Evolutionary conservation across 1,140 invertebrate genomes (phyloP).

Genomic region (Paraescarpia echinospica): DNA sequence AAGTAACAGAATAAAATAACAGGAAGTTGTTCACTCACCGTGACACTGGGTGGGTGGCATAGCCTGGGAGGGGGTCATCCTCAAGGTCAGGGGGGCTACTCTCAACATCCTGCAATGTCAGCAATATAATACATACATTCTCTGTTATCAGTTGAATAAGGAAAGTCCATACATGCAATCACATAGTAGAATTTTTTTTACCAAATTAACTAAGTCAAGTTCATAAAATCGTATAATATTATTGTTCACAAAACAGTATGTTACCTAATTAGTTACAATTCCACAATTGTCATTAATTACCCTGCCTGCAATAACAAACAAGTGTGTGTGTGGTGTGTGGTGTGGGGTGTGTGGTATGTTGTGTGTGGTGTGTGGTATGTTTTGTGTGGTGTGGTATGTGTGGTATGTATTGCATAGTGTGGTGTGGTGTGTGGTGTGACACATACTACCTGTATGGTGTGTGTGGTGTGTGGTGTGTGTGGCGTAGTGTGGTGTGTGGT

Average conservation of each 20-base stretch:
- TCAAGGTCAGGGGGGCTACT: neutral
- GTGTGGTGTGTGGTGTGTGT: neutral
- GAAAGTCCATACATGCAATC: neutral
- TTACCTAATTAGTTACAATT: no score
- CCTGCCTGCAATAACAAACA: neutral
- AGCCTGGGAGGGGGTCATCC: neutral
- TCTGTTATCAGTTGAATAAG: neutral
- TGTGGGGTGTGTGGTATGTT: neutral
- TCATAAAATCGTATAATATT: neutral
- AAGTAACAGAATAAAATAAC: neutral
- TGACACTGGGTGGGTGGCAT: neutral
- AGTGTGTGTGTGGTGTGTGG: neutral
- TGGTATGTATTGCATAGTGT: neutral
- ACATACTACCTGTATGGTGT: neutral
- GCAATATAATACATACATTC: neutral
- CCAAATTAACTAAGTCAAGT: neutral
- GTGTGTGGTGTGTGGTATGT: neutral
- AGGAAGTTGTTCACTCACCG: neutral
- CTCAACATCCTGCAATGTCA: neutral
- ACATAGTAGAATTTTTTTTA: neutral
- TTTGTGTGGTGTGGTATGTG: neutral
- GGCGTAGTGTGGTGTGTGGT: neutral
- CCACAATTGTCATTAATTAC: neutral
- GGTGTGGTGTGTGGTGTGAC: neutral
- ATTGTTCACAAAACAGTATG: neutral